Evolutionary conservation across 1,140 invertebrate species (phyloP).

Genomic region (Halesus radiatus): DNA sequence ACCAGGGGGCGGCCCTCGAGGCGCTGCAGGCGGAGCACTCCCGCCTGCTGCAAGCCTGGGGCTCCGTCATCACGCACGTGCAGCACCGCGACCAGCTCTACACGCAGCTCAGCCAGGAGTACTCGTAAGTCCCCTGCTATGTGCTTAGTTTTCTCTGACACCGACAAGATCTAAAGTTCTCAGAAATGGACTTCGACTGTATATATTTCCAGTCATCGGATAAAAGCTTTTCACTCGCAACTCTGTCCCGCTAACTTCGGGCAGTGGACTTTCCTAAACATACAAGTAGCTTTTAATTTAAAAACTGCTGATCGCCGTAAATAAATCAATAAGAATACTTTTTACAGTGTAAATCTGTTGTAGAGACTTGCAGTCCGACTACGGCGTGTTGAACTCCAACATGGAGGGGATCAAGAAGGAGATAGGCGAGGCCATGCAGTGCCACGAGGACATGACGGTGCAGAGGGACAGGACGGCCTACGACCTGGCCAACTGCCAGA

Average conservation of each 20-base stretch:
- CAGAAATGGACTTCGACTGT: too few relatives aligned
- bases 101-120: slow-evolving; percentile 72
- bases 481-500: slow-evolving; percentile 69
- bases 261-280: too few relatives aligned
- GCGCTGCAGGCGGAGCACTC: slow-evolving; percentile 78
- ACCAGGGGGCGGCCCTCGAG: slow-evolving; percentile 79
- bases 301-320: too few relatives aligned
- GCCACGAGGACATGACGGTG: slow-evolving; percentile 75
- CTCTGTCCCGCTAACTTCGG: too few relatives aligned
- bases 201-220: too few relatives aligned
- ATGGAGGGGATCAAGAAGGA: slow-evolving; percentile 75
- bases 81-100: slow-evolving; percentile 76
- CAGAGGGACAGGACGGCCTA: slow-evolving; percentile 72
- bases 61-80: slow-evolving; percentile 78
- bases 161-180: neutral
- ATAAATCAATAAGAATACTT: too few relatives aligned
- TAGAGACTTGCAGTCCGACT: slow-evolving; percentile 72
- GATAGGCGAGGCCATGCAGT: slow-evolving; percentile 75
- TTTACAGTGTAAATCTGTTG: slow-evolving; percentile 38
- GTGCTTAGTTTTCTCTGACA: too few relatives aligned
- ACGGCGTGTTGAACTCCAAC: slow-evolving; percentile 70
- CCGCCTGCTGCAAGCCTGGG: slow-evolving; percentile 79
- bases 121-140: slow-evolving; percentile 66
- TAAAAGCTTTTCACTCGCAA: too few relatives aligned
- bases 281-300: too few relatives aligned